Evolutionary conservation across 2,113 vertebrate species (phyloP).

Genomic region (Gallinago paraguaiae): DNA sequence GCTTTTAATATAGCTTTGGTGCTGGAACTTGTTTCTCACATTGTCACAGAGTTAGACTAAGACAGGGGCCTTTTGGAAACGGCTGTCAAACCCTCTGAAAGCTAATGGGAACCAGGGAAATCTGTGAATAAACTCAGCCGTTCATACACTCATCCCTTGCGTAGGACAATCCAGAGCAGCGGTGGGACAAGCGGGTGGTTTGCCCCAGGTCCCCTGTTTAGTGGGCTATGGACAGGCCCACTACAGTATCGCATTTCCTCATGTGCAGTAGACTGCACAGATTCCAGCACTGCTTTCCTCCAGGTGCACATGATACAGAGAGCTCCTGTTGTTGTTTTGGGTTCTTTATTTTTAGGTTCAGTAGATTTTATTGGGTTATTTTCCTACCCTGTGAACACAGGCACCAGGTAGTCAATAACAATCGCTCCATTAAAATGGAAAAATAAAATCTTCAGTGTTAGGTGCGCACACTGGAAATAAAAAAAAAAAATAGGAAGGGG

Average conservation of each 20-base stretch:
- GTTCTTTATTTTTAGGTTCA: slow-evolving; percentile 44
- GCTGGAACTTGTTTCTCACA: background rate
- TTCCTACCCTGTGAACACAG: slow-evolving; percentile 6
- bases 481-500: background rate
- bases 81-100: background rate
- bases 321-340: slow-evolving; percentile 2
- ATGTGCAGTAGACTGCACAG: background rate
- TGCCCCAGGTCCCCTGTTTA: background rate
- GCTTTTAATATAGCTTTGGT: background rate
- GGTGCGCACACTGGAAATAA: background rate
- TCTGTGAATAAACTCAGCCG: background rate
- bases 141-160: background rate
- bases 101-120: background rate
- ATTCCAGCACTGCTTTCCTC: background rate
- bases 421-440: slow-evolving; percentile 2
- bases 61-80: background rate
- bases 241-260: background rate
- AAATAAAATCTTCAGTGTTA: slow-evolving; percentile 35
- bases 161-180: background rate
- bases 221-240: background rate
- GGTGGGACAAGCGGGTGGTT: background rate
- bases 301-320: background rate
- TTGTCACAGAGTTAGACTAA: background rate
- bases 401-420: slow-evolving; percentile 39
- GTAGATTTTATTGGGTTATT: slow-evolving; percentile 45